Evolutionary conservation across 2,113 vertebrate species (phyloP), one percentile per base, ranked within the genome.

Genomic region (Puma concolor): DNA sequence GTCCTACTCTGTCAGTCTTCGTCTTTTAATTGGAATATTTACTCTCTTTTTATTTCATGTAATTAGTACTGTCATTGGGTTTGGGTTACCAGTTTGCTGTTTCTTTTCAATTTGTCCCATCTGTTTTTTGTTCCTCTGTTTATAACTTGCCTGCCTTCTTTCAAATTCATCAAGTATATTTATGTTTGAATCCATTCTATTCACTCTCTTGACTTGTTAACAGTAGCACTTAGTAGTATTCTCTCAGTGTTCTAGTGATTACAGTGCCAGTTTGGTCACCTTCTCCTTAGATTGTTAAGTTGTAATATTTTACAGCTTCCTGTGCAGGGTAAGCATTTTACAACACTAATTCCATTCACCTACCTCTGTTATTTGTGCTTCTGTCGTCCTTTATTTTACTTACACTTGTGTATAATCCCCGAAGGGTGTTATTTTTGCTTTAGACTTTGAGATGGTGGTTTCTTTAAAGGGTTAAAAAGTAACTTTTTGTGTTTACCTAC

Each of bases 51-150:
- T 66, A 66, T 88, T 33, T 92, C 66, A 82, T 76, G 50, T 57
- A 36, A 41, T 87, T 81, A 54, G 41, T 81, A 21, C 12, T 93
- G 15, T 85, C 36, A 79, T 41, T 67, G 48, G 31, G 27, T 57
- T 83, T 96, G 87, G 41, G 77, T 57, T 60, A 60, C 84, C 44
- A 83, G 83, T 96, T 76, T 93, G 57, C 67, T 82, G 2, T 71
- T 86, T 85, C 21, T 74, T 21, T 52, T 82, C 41, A 44, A 0
- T 82, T 41, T 81, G 13, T 66, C 13, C 12, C 31, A n/a, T 79
- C 44, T 44, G 25, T 8, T 48, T 80, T 88, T 60, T 83, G 64
- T 76, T 88, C 10, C 15, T 83, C 36, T 50, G 11, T 93, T 74
- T 21, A 4, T 80, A 31, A 19, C 76, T 50, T 77, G 60, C 14